Evolutionary conservation across 2,113 vertebrate species (phyloP).

Genomic region (Nothobranchius kuhntae): DNA sequence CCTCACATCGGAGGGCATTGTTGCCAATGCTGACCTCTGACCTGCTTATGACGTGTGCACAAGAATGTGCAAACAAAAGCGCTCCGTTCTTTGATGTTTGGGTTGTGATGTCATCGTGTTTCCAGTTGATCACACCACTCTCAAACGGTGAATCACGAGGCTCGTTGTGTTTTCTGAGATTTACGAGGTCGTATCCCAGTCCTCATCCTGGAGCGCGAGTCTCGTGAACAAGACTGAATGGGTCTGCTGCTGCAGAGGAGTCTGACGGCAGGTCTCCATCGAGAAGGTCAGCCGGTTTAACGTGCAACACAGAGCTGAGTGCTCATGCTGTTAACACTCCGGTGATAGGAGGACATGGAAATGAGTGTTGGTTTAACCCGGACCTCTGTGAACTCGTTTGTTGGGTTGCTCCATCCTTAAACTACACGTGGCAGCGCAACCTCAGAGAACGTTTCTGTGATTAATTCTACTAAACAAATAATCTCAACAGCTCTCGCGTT

Average conservation of each 20-base stretch:
- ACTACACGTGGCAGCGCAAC: neutral
- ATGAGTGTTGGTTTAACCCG: constrained; percentile 21
- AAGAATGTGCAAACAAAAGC: constrained; percentile 33
- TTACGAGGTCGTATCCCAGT: constrained; percentile 30
- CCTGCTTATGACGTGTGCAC: constrained; percentile 33
- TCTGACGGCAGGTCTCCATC: constrained; percentile 3
- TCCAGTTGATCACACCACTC: neutral
- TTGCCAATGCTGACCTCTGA: constrained; percentile 51
- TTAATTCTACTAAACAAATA: too few relatives aligned
- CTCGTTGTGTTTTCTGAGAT: constrained; percentile 18
- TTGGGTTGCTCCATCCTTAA: neutral
- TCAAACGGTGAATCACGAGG: constrained; percentile 8
- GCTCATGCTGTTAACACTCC: constrained; percentile 31
- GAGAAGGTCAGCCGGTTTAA: constrained; percentile 55
- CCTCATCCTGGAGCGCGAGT: constrained; percentile 18
- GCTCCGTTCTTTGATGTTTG: constrained; percentile 1
- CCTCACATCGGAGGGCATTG: constrained; percentile 21
- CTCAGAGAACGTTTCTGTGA: too few relatives aligned
- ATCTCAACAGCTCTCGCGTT: too few relatives aligned
- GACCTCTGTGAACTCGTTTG: neutral
- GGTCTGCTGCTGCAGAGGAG: constrained; percentile 12
- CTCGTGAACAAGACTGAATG: constrained; percentile 24
- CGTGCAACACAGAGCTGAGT: constrained; percentile 24
- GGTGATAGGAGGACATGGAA: constrained; percentile 9
- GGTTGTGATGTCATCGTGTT: constrained; percentile 23